Conservation (phyloP, 2,113 vertebrate species). For the Apodemus sylvaticus region DNA sequence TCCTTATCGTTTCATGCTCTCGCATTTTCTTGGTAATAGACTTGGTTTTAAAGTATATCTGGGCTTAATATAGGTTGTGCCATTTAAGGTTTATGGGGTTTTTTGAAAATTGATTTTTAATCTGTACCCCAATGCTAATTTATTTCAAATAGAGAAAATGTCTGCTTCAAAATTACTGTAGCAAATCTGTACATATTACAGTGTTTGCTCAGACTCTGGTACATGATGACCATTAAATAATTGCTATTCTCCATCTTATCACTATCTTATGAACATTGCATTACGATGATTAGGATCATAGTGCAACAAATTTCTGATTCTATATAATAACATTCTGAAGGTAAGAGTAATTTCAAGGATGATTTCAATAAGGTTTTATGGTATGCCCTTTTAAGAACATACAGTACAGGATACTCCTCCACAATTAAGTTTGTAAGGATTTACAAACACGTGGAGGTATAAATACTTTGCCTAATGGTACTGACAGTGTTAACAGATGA, state of each 20-base stretch:
- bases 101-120: constrained; percentile 40
- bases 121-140: background rate
- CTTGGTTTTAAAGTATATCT: background rate
- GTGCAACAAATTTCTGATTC: background rate
- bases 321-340: background rate
- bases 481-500: background rate
- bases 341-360: constrained; percentile 8
- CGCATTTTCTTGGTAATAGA: background rate
- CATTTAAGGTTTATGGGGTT: background rate
- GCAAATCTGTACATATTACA: constrained; percentile 28
- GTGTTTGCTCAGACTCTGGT: background rate
- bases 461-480: constrained; percentile 27
- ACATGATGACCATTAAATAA: constrained; percentile 28
- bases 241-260: constrained; percentile 2
- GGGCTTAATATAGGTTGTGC: constrained; percentile 2
- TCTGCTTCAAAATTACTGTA: background rate
- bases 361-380: constrained; percentile 20
- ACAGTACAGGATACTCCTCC: background rate
- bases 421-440: background rate
- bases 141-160: constrained; percentile 40
- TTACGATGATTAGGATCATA: constrained; percentile 23
- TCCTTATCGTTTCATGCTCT: background rate
- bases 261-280: constrained; percentile 19
- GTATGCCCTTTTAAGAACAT: background rate
- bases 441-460: background rate